A percentile compares a stretch with the other conserved stretches of the same genome.
These are phyloP conservation scores for Cataglyphis altisquamis DNA, from an alignment of 2,888 invertebrate genomes.

Conservation along the genomic window DNA sequence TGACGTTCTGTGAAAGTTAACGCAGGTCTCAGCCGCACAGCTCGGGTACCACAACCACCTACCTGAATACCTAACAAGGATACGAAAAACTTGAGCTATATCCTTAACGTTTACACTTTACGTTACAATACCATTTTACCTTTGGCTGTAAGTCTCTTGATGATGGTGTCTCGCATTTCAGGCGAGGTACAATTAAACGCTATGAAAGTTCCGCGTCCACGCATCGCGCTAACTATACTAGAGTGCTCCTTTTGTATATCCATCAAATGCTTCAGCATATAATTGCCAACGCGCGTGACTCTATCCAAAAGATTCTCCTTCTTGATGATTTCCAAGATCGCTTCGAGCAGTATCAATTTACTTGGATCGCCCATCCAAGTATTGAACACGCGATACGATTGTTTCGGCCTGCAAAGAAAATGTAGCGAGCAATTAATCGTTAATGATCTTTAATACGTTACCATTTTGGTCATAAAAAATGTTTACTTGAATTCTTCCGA, in stretches of 20 bases:
- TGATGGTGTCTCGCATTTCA: constrained; percentile 91
- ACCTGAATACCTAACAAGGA: constrained; percentile 90
- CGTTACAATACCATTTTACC: constrained; percentile 87
- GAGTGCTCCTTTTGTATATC: constrained; percentile 91
- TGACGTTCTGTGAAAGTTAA: constrained; percentile 95
- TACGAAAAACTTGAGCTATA: constrained; percentile 1
- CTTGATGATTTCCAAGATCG: constrained; percentile 93
- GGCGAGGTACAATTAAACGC: constrained; percentile 91
- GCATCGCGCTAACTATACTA: constrained; percentile 91
- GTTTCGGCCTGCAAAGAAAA: constrained; percentile 88
- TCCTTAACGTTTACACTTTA: not conserved
- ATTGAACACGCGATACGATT: constrained; percentile 97
- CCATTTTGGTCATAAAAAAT: not conserved
- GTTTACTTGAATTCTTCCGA: constrained; percentile 91
- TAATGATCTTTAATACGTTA: not conserved
- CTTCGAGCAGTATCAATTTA: constrained; percentile 95
- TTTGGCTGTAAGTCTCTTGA: constrained; percentile 90
- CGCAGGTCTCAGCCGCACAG: constrained; percentile 96
- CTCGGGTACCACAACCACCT: constrained; percentile 94
- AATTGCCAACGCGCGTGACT: constrained; percentile 91
- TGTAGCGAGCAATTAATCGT: not conserved
- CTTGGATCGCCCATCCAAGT: constrained; percentile 99
- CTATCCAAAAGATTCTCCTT: constrained; percentile 92
- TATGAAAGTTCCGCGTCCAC: constrained; percentile 96
- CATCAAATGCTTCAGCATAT: constrained; percentile 89